A percentile compares a stretch with the other conserved stretches of the same genome.
phyloP scores from a whole-genome alignment of 2,888 invertebrate species.

The Diabrotica balteata region DNA sequence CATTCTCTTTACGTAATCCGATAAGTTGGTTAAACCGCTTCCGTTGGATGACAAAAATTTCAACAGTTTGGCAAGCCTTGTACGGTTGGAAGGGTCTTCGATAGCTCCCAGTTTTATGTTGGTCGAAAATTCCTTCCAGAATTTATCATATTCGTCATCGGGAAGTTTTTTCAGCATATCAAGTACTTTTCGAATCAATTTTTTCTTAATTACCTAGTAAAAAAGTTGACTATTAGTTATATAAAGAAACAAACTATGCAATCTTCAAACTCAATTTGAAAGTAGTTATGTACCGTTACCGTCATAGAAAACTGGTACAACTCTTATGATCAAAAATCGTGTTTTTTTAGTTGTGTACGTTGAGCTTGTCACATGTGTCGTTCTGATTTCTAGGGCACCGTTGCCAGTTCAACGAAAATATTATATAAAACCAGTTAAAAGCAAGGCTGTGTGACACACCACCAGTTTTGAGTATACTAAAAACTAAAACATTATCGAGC shows the following conservation, averaged over 20 bases:
- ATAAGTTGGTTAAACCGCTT: constrained; percentile 73
- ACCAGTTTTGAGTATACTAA: no score
- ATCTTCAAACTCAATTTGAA: no score
- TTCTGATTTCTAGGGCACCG: no score
- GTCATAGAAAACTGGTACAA: no score
- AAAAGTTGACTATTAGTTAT: background rate
- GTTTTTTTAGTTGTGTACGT: no score
- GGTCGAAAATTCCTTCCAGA: constrained; percentile 99
- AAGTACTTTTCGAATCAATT: constrained; percentile 92
- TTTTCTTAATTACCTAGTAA: constrained; percentile 90
- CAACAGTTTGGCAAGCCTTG: constrained; percentile 92
- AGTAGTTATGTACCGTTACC: no score
- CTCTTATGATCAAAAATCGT: no score
- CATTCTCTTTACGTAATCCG: constrained; percentile 94
- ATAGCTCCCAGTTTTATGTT: constrained; percentile 85
- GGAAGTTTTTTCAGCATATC: constrained; percentile 98
- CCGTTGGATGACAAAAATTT: constrained; percentile 85
- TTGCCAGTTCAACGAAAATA: no score
- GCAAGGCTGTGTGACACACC: no score
- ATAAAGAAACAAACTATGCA: background rate
- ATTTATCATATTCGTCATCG: constrained; percentile 86
- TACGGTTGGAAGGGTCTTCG: constrained; percentile 97
- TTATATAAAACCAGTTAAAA: no score
- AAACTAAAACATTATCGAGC: no score
- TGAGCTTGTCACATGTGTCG: no score